Conservation (phyloP, 2,797 vertebrate genomes). For the Tauraco hartlaubi region DNA sequence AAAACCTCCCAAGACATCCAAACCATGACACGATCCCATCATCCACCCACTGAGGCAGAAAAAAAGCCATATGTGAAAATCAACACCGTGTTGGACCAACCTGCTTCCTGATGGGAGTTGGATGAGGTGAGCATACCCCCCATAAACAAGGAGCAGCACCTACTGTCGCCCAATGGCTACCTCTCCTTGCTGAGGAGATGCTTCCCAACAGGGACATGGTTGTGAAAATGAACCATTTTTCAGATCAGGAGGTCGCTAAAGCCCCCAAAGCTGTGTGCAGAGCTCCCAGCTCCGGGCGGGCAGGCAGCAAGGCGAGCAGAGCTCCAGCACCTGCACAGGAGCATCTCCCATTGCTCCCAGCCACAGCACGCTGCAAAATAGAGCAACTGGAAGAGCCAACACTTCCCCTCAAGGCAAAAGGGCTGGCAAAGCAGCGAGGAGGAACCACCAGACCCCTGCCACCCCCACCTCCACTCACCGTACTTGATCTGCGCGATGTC, state of each 20-base stretch:
- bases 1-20: neutral
- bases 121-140: neutral
- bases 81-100: neutral
- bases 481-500: slow-evolving; percentile 99
- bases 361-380: accelerated
- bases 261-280: neutral
- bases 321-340: accelerated
- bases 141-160: neutral
- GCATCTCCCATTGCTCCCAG: neutral
- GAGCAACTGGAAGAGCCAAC: accelerated
- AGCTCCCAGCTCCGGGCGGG: neutral
- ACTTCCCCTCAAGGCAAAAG: accelerated
- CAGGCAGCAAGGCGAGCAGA: accelerated
- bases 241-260: neutral
- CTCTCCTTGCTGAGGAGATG: neutral
- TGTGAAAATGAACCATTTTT: neutral
- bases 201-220: neutral
- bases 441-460: neutral
- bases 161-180: neutral
- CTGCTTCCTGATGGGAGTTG: neutral
- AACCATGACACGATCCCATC: neutral
- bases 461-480: slow-evolving; percentile 77
- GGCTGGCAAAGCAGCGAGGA: neutral
- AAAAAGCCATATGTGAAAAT: neutral
- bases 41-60: neutral